Evolutionary conservation across 2,888 invertebrate genomes (phyloP).

Genomic region (Macaria notata): DNA sequence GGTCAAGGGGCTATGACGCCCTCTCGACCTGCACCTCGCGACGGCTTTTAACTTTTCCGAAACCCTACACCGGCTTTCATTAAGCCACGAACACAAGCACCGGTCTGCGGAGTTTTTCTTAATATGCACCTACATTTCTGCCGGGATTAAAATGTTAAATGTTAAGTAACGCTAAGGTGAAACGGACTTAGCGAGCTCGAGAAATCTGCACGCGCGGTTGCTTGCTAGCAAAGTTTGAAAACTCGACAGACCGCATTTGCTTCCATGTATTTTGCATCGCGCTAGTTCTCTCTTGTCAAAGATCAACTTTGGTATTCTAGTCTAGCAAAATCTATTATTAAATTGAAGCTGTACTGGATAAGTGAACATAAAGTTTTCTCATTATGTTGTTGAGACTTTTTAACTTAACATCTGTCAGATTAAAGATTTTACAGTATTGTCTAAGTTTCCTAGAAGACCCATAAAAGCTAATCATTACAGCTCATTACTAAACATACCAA

Average conservation of each 20-base stretch:
- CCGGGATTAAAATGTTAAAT: constrained; percentile 12
- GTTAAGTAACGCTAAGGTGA: constrained; percentile 11
- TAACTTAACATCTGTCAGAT: too few species aligned
- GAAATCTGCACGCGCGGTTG: constrained; percentile 1
- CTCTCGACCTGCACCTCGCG: constrained; percentile 68
- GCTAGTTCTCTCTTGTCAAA: not conserved
- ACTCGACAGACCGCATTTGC: not conserved
- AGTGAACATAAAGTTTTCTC: too few species aligned
- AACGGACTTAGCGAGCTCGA: constrained; percentile 10
- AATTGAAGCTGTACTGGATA: too few species aligned
- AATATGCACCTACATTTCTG: constrained; percentile 38
- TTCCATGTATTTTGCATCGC: not conserved
- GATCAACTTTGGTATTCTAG: not conserved
- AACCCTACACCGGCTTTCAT: constrained; percentile 67
- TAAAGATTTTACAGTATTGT: too few species aligned
- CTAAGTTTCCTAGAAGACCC: too few species aligned
- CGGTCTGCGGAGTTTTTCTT: constrained; percentile 45
- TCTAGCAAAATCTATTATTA: too few species aligned
- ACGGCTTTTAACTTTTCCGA: constrained; percentile 69
- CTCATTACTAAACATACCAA: too few species aligned
- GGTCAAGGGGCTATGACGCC: constrained; percentile 73
- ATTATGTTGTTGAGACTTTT: too few species aligned
- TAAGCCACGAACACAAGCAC: constrained; percentile 55
- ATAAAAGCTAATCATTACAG: too few species aligned
- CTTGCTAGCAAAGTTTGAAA: not conserved